Evolutionary conservation across 2,797 vertebrate species (phyloP).

Genomic region (Hozukius guyotensis): DNA sequence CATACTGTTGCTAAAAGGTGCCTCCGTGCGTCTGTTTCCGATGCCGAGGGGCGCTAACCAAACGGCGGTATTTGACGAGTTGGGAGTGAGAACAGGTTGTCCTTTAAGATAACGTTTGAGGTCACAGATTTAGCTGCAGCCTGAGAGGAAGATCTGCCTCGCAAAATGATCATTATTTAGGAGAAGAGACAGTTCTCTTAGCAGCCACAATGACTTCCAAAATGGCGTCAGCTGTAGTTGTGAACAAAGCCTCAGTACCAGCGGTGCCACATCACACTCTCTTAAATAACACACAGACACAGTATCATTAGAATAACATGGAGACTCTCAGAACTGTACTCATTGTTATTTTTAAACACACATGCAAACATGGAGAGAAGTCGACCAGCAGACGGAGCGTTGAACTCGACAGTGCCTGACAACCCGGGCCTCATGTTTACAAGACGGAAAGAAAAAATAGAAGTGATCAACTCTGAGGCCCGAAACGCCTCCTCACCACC

Average conservation of each 20-base stretch:
- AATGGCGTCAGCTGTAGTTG: not conserved
- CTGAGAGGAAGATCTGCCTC: not conserved
- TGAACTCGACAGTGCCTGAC: constrained; percentile 26
- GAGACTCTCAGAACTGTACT: not conserved
- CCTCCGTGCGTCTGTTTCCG: no score
- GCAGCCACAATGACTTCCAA: not conserved
- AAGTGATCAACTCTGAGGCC: not conserved
- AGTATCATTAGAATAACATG: not conserved
- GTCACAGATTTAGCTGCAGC: not conserved
- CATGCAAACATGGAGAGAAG: not conserved
- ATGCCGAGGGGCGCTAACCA: no score
- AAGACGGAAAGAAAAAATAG: not conserved
- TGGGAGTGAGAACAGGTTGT: no score
- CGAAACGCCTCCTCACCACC: not conserved
- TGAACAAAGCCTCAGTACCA: not conserved
- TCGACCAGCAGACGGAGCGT: constrained; percentile 4
- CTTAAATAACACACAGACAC: not conserved
- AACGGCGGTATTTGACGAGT: no score
- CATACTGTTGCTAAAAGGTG: no score
- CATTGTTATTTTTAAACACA: not conserved
- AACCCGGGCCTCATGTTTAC: constrained; percentile 26
- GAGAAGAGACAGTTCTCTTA: not conserved
- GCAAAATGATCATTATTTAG: no score
- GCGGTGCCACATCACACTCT: not conserved
- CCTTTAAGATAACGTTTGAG: not conserved